These are phyloP conservation scores for Eulithis prunata DNA, from an alignment of 2,888 invertebrate species.

Conservation along the genomic window DNA sequence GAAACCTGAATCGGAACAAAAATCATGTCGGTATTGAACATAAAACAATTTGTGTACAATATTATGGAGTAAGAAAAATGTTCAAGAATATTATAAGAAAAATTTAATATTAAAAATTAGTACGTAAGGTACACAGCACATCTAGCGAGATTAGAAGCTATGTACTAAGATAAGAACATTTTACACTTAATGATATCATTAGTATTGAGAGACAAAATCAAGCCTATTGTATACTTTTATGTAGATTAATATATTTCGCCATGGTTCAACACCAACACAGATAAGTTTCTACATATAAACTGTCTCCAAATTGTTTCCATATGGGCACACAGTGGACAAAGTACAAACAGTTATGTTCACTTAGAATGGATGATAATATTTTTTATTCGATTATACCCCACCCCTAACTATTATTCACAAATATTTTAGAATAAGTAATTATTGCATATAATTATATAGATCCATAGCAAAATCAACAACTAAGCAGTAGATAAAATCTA, in stretches of 20 bases:
- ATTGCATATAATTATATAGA: conserved; percentile 57
- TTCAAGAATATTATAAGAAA: conserved; percentile 32
- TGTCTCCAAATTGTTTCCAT: conserved; percentile 9
- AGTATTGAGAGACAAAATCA: conserved; percentile 28
- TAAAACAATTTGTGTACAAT: neutral
- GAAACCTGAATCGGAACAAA: neutral
- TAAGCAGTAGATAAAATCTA: conserved; percentile 76
- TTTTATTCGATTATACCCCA: conserved; percentile 57
- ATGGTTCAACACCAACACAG: conserved; percentile 13
- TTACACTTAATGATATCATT: neutral
- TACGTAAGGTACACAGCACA: conserved; percentile 18
- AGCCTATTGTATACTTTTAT: conserved; percentile 31
- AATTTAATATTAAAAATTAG: conserved; percentile 30
- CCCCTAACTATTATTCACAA: conserved; percentile 52
- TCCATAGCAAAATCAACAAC: conserved; percentile 44
- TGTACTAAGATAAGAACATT: conserved; percentile 4
- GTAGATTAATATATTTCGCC: conserved; percentile 40
- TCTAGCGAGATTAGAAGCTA: conserved; percentile 20
- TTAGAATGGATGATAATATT: conserved; percentile 62
- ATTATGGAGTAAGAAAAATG: conserved; percentile 29
- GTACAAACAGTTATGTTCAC: conserved; percentile 55
- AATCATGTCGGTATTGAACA: conserved; percentile 6
- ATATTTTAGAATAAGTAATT: conserved; percentile 61
- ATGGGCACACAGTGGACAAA: conserved; percentile 49
- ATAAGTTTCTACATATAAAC: conserved; percentile 10